Base-by-base conservation (phyloP, 2,797 vertebrate genomes). In the Nothura maculosa region DNA sequence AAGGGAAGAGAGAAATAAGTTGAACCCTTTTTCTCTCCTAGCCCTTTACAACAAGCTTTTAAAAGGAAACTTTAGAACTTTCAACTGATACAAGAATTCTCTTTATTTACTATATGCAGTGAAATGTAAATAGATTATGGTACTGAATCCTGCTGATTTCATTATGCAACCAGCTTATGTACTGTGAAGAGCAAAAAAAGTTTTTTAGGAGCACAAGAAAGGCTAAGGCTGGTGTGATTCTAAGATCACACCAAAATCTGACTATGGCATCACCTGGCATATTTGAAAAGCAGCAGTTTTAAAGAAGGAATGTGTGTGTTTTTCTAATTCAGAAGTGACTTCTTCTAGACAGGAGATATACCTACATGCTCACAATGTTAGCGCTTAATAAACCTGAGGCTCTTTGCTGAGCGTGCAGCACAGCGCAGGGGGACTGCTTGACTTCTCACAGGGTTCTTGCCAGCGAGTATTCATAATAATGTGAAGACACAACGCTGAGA, bases 391-490 rank as follows among this genome's bases (percentile, higher is more conserved):
- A 27, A 25, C 60, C 58, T 0, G 1, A 68, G 55, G 45, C 20
- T n/a, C 27, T 45, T 45, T 64, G 16, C 25, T 76, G 60, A 64
- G 30, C 12, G 11, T 8, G 6, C 9, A 14, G 15, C n/a, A 13
- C 1, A 3, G 5, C 24, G 5, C 6, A 30, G 38, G 17, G 47
- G 10, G 6, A 48, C 16, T 22, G n/a, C 9, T 66, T 68, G 60
- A 36, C 22, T 45, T 34, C 54, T 74, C 54, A 43, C 40, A 58
- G n/a, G 40, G 45, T 61, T 48, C 22, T 55, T 4, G 28, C 4
- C 0, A 6, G 20, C 32, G 12, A 63, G 36, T 2, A 60, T 21
- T 6, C 38, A n/a, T n/a, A 28, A 6, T 1, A 19, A 6, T 1
- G 1, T 17, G 28, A 77, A 30, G 30, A 25, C 42, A 2, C 36